phyloP scores from a whole-genome alignment of 1,140 invertebrate genomes.

The Trichonephila inaurata region DNA sequence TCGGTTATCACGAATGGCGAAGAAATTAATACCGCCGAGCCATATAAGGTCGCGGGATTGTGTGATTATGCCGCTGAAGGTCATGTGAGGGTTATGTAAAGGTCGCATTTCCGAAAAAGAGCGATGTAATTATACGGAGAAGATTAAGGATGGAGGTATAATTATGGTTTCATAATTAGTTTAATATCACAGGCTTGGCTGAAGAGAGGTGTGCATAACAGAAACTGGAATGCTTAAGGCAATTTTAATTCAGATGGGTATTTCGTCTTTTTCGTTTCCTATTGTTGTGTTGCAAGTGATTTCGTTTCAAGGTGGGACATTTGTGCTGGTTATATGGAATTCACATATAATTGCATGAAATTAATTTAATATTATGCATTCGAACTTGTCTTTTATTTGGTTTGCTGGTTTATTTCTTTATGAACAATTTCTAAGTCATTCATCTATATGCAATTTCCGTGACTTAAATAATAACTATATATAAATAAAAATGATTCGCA shows the following conservation, averaged over 20 bases:
- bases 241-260: constrained; percentile 7
- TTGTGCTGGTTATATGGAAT: neutral
- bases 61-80: constrained; percentile 64
- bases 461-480: no score
- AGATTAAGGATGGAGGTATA: constrained; percentile 18
- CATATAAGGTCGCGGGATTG: constrained; percentile 65
- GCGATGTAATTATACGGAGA: constrained; percentile 49
- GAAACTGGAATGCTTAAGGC: neutral
- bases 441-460: no score
- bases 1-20: constrained; percentile 37
- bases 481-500: no score
- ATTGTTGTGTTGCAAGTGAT: neutral
- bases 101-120: constrained; percentile 36
- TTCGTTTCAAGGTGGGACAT: neutral
- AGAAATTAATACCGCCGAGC: constrained; percentile 61
- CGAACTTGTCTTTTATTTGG: neutral
- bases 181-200: constrained; percentile 49
- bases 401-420: neutral
- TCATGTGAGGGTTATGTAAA: constrained; percentile 56
- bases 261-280: neutral
- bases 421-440: neutral
- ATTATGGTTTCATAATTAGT: constrained; percentile 59
- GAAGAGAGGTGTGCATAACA: neutral
- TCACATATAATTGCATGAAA: neutral
- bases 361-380: neutral